phyloP scores from a whole-genome alignment of 2,797 vertebrate genomes.

The Limnodromus scolopaceus region DNA sequence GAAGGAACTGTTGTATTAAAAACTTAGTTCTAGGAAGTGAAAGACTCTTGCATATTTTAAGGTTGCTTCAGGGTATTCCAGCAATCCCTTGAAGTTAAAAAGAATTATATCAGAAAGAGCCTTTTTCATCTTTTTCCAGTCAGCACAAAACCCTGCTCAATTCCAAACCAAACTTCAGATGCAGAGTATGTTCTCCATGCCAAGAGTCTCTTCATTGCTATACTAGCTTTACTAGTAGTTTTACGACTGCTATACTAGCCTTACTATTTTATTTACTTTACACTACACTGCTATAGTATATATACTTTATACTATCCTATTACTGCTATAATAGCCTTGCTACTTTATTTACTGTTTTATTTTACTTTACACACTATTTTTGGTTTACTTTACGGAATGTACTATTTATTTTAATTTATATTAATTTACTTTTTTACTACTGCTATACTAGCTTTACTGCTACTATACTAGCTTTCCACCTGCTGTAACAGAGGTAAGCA shows the following conservation, averaged over 20 bases:
- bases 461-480: background rate
- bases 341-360: background rate
- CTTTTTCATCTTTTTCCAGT: conserved; percentile 32
- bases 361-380: background rate
- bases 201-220: background rate
- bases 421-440: background rate
- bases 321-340: background rate
- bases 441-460: background rate
- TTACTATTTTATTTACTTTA: background rate
- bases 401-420: background rate
- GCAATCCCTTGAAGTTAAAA: conserved; percentile 34
- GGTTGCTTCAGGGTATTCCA: conserved; percentile 14
- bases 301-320: background rate
- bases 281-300: background rate
- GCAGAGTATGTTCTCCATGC: background rate
- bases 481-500: background rate
- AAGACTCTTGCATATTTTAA: conserved; percentile 38
- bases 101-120: background rate
- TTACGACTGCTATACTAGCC: background rate
- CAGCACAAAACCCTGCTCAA: background rate
- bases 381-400: background rate
- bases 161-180: conserved; percentile 23
- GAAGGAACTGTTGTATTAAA: background rate
- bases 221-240: background rate
- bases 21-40: background rate